A percentile compares a stretch with the other conserved stretches of the same genome.
Evolutionary conservation across 2,888 invertebrate genomes (phyloP).

Genomic region (Belgica antarctica): DNA sequence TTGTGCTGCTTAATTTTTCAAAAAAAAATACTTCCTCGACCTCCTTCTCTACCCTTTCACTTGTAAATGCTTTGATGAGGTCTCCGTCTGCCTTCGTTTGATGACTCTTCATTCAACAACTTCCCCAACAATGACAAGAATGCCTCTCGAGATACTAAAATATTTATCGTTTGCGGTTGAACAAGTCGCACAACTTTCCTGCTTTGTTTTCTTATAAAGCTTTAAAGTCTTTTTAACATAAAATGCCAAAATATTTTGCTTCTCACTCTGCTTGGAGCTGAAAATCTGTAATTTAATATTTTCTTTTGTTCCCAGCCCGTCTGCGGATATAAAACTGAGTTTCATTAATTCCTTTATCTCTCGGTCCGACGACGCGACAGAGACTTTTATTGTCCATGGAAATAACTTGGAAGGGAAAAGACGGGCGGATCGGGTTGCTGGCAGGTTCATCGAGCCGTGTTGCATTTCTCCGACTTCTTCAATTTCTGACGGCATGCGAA

Average conservation of each 20-base stretch:
- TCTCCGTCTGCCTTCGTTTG: too few species aligned
- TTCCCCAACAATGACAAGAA: neutral
- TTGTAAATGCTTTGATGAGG: too few species aligned
- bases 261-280: slow-evolving; percentile 1
- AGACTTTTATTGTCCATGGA: slow-evolving; percentile 1
- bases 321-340: neutral
- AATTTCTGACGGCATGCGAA: neutral
- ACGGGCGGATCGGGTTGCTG: neutral
- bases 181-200: neutral
- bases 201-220: too few species aligned
- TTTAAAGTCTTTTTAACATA: neutral
- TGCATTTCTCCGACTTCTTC: slow-evolving; percentile 29
- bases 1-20: too few species aligned
- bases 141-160: neutral
- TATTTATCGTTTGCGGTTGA: neutral
- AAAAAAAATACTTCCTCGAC: too few species aligned
- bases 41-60: too few species aligned
- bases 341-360: neutral
- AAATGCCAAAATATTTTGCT: slow-evolving; percentile 9
- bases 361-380: neutral
- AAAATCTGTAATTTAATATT: slow-evolving; percentile 7
- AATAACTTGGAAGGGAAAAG: neutral
- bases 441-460: neutral
- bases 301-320: neutral
- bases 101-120: too few species aligned